Conservation (phyloP, 2,888 invertebrate species). For the Onchidella celtica region DNA sequence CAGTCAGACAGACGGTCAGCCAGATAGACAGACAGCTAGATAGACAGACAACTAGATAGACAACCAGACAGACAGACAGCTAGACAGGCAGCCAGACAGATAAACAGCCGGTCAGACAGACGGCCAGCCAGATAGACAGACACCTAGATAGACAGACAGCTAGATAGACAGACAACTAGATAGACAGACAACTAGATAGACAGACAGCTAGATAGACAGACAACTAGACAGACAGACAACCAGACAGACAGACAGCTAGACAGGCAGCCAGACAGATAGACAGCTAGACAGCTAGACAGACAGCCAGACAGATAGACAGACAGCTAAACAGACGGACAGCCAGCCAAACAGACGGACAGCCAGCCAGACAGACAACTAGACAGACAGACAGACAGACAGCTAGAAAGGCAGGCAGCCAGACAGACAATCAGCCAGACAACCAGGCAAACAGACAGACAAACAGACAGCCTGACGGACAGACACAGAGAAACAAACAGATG, state of each 20-base stretch:
- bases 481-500: not conserved
- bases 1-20: too few relatives aligned
- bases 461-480: not conserved
- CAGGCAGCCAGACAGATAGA: not conserved
- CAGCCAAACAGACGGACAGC: too few relatives aligned
- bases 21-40: too few relatives aligned
- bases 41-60: too few relatives aligned
- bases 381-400: too few relatives aligned
- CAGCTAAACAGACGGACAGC: not conserved
- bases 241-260: not conserved
- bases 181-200: not conserved
- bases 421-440: not conserved
- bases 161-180: conserved; percentile 19
- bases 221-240: not conserved
- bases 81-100: too few relatives aligned
- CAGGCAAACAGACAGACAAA: conserved; percentile 10
- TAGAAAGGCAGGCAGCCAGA: too few relatives aligned
- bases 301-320: not conserved
- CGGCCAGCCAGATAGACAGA: not conserved
- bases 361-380: too few relatives aligned
- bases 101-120: too few relatives aligned
- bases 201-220: not conserved
- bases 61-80: too few relatives aligned
- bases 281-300: not conserved
- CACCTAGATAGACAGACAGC: conserved; percentile 5